Conservation (phyloP, 1,140 invertebrate genomes). For the Venturia canescens region DNA sequence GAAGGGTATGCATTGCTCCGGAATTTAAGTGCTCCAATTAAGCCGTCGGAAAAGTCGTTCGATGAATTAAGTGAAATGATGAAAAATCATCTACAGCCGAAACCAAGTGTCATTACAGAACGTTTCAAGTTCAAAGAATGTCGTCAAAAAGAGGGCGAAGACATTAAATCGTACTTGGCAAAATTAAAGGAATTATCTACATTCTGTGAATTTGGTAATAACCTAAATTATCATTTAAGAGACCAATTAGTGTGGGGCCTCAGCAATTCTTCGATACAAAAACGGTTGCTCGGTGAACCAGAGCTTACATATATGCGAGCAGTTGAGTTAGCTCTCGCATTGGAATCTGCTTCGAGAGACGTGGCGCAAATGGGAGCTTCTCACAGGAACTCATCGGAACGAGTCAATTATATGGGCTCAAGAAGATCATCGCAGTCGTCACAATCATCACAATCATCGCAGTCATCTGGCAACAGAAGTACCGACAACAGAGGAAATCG, state of each 20-base stretch:
- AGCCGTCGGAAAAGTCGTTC: slow-evolving; percentile 25
- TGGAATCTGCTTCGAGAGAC: not conserved
- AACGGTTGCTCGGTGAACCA: not conserved
- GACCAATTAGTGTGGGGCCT: not conserved
- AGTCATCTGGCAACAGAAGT: not conserved
- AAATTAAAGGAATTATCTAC: slow-evolving; percentile 58
- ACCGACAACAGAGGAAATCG: not conserved
- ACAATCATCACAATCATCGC: not conserved
- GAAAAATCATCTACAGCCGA: slow-evolving; percentile 42
- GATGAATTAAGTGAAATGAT: slow-evolving; percentile 12
- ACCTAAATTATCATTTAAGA: not conserved
- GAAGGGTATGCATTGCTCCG: slow-evolving; percentile 13
- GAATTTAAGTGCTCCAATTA: slow-evolving; percentile 24
- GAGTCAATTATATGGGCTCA: not conserved
- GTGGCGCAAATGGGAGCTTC: not conserved
- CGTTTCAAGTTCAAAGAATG: slow-evolving; percentile 47
- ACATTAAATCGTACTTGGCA: slow-evolving; percentile 47
- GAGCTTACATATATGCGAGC: not conserved
- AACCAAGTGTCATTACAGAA: slow-evolving; percentile 43
- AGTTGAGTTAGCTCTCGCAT: not conserved
- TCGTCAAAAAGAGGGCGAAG: slow-evolving; percentile 26
- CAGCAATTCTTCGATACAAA: not conserved
- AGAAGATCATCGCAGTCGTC: not conserved
- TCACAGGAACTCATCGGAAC: not conserved
- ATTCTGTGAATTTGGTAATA: slow-evolving; percentile 54